These are phyloP conservation scores for Temnopleurus reevesii DNA, from an alignment of 53 echinoderm and acorn worm species.

Conservation along the genomic window DNA sequence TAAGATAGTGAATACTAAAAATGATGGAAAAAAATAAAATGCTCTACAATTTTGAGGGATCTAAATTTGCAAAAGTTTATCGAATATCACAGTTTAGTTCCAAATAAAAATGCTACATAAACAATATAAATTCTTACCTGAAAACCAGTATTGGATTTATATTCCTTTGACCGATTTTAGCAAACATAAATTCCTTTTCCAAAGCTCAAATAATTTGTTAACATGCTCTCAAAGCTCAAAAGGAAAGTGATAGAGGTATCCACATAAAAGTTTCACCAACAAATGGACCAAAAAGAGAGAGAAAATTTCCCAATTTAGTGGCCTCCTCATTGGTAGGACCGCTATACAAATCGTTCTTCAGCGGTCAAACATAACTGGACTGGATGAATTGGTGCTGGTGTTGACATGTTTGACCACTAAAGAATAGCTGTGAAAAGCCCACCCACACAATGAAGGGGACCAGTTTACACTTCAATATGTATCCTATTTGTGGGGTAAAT, in stretches of 20 bases:
- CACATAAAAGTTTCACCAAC: neutral
- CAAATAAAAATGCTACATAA: too few species aligned
- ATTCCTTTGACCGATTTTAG: too few species aligned
- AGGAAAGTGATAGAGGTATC: neutral
- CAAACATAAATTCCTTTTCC: neutral
- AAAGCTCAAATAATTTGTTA: neutral
- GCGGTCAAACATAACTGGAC: slow-evolving; percentile 24
- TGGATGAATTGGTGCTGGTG: neutral
- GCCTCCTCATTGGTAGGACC: neutral
- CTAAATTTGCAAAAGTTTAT: too few species aligned
- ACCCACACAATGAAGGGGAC: neutral
- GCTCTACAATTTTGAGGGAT: too few species aligned
- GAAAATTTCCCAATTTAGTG: neutral
- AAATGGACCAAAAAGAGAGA: neutral
- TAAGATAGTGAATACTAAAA: too few species aligned
- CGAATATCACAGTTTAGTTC: too few species aligned
- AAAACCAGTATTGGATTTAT: too few species aligned
- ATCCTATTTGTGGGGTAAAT: too few species aligned
- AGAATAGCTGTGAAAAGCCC: neutral
- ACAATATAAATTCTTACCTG: too few species aligned
- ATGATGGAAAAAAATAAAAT: too few species aligned
- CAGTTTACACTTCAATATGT: neutral
- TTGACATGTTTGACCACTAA: slow-evolving; percentile 24
- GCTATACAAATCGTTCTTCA: neutral
- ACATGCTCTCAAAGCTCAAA: neutral